Percentiles rank a stretch among this genome's conserved stretches.
phyloP scores from a whole-genome alignment of 2,113 vertebrate genomes.

The Mustela nigripes region DNA sequence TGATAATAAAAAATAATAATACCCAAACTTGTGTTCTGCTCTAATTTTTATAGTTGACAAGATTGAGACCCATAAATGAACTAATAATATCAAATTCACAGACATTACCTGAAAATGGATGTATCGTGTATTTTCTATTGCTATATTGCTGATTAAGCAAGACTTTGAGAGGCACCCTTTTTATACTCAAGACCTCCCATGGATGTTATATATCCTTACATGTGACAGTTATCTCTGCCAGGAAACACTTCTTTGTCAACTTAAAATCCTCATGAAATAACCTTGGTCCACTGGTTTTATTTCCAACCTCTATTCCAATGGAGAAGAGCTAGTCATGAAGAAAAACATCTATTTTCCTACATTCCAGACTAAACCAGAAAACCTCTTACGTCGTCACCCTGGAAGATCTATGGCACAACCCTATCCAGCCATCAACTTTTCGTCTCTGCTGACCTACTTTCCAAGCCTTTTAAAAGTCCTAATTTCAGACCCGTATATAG shows the following conservation, averaged over 20 bases:
- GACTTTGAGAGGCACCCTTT: neutral
- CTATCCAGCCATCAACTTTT: neutral
- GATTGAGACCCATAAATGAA: neutral
- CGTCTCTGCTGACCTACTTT: conserved; percentile 1
- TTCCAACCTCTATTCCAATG: neutral
- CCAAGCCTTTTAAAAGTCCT: neutral
- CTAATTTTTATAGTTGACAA: neutral
- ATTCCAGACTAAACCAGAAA: neutral
- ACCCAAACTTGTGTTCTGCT: neutral
- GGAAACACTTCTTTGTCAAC: neutral
- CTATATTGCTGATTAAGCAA: neutral
- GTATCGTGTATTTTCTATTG: neutral
- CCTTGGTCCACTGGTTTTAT: neutral
- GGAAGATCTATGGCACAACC: neutral
- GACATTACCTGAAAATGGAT: neutral
- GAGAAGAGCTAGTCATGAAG: neutral
- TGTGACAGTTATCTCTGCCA: neutral
- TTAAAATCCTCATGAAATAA: neutral
- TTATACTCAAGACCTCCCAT: neutral
- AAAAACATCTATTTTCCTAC: neutral
- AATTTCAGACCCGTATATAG: neutral
- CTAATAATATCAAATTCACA: neutral
- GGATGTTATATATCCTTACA: neutral
- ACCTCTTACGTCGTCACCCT: neutral
- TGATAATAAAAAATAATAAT: neutral